Evolutionary conservation across 2,888 invertebrate species (phyloP).

Genomic region (Clusia tigrina): DNA sequence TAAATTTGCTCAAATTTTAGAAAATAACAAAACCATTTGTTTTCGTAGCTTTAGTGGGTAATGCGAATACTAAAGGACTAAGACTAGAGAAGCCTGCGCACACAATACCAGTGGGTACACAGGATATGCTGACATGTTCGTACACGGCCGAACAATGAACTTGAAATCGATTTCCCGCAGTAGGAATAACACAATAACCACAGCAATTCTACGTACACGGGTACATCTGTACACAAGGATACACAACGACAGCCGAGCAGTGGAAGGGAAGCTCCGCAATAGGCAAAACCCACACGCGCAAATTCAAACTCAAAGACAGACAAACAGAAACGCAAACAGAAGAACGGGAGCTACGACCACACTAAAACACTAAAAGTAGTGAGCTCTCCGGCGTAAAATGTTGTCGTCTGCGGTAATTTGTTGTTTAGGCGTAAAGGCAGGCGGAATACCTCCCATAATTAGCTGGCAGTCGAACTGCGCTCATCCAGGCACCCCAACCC

Average conservation of each 20-base stretch:
- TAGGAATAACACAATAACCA: neutral
- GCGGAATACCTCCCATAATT: too few species aligned
- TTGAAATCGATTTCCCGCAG: constrained; percentile 43
- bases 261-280: neutral
- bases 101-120: neutral
- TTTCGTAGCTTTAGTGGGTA: neutral
- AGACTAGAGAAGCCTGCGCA: constrained; percentile 1
- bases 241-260: neutral
- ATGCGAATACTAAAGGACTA: constrained; percentile 13
- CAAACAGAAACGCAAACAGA: neutral
- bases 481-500: too few species aligned
- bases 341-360: too few species aligned
- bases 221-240: neutral
- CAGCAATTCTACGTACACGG: neutral
- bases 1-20: constrained; percentile 5
- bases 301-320: too few species aligned
- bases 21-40: constrained; percentile 15
- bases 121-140: neutral
- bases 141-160: too few species aligned
- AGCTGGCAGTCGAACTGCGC: too few species aligned
- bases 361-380: too few species aligned
- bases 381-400: too few species aligned
- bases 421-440: too few species aligned
- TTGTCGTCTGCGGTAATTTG: too few species aligned
- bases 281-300: neutral